These are phyloP conservation scores for Eucera pruinosa DNA, from an alignment of 2,888 invertebrate species.

Conservation along the genomic window DNA sequence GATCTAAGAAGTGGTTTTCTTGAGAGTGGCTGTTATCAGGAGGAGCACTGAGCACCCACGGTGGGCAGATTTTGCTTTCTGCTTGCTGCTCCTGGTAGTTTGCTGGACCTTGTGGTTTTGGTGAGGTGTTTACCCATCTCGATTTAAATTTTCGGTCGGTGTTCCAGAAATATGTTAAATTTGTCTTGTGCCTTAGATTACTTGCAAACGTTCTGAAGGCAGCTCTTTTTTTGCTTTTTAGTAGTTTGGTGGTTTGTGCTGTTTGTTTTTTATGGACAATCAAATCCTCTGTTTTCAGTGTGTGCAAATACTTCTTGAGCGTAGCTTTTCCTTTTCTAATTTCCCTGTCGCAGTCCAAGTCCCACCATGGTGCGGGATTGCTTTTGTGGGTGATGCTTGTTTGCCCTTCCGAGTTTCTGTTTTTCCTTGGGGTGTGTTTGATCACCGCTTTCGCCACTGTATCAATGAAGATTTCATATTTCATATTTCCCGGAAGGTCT, in stretches of 20 bases:
- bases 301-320: not conserved
- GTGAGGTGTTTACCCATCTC: not conserved
- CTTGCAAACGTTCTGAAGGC: not conserved
- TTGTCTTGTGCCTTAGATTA: not conserved
- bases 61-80: too few relatives aligned
- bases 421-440: not conserved
- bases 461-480: not conserved
- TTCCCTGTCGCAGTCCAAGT: not conserved
- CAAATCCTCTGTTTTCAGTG: not conserved
- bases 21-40: too few relatives aligned
- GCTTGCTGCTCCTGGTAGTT: too few relatives aligned
- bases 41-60: too few relatives aligned
- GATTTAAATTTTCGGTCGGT: not conserved
- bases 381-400: not conserved
- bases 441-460: not conserved
- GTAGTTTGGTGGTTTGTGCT: not conserved
- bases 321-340: not conserved
- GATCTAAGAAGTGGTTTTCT: too few relatives aligned
- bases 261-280: not conserved
- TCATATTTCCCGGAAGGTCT: not conserved
- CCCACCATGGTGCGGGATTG: slow-evolving; percentile 3
- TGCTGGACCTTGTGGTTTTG: too few relatives aligned
- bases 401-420: not conserved
- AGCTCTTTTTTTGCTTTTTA: not conserved
- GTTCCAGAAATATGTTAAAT: not conserved